Conservation (phyloP, 2,797 vertebrate species). For the Sarcophilus harrisii region DNA sequence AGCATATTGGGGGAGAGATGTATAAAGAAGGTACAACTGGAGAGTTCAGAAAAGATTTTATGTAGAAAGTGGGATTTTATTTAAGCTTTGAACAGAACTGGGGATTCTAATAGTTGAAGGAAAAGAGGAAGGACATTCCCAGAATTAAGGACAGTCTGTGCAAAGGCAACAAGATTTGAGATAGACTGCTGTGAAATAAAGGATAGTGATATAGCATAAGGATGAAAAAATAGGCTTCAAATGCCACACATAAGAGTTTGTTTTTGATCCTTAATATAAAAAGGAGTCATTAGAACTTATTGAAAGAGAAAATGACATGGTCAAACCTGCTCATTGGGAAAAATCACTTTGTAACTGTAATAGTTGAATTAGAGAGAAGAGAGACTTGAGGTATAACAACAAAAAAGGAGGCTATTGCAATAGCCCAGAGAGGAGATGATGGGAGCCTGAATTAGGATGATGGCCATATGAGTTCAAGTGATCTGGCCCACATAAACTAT, state of each 20-base stretch:
- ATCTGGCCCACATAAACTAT: neutral
- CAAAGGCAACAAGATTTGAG: neutral
- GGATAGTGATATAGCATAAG: neutral
- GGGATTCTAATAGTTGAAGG: neutral
- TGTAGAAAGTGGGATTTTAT: neutral
- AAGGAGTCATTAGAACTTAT: neutral
- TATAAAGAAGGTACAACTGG: neutral
- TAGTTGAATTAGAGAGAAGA: neutral
- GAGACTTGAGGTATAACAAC: neutral
- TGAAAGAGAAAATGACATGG: neutral
- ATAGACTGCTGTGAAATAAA: neutral
- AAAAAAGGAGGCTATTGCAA: neutral
- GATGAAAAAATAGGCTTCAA: neutral
- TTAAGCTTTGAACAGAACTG: neutral
- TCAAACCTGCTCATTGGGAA: neutral
- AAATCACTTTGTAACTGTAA: neutral
- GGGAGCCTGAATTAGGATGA: neutral
- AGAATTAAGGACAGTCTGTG: neutral
- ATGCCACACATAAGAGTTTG: neutral
- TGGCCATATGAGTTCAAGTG: neutral
- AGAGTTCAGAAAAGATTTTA: neutral
- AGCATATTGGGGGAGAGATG: neutral
- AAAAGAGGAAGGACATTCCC: neutral
- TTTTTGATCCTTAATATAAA: neutral
- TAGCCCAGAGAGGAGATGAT: neutral